Conservation (phyloP, 1,140 invertebrate genomes). For the Zaprionus nigranus region DNA sequence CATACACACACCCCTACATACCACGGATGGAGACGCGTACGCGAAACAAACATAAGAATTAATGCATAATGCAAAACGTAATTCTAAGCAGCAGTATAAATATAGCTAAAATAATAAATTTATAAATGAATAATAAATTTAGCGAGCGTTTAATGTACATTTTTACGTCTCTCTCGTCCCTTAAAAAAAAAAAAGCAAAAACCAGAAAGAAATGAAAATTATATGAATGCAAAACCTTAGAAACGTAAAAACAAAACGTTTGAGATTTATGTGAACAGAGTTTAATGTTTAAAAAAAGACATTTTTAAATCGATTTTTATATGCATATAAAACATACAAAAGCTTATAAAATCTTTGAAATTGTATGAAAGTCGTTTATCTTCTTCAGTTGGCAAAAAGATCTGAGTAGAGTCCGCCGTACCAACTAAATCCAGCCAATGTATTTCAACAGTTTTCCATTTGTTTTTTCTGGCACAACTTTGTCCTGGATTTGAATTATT, state of each 20-base stretch:
- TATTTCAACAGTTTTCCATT: slow-evolving; percentile 10
- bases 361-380: slow-evolving; percentile 43
- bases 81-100: slow-evolving; percentile 76
- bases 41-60: slow-evolving; percentile 59
- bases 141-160: slow-evolving; percentile 75
- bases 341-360: slow-evolving; percentile 35
- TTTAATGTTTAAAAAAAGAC: slow-evolving; percentile 43
- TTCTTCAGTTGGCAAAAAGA: slow-evolving; percentile 26
- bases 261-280: slow-evolving; percentile 56
- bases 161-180: slow-evolving; percentile 55
- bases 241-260: slow-evolving; percentile 26
- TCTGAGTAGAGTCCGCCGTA: neutral
- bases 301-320: slow-evolving; percentile 49
- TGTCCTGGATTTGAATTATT: slow-evolving; percentile 24
- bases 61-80: slow-evolving; percentile 72
- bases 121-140: slow-evolving; percentile 81
- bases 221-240: slow-evolving; percentile 1
- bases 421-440: slow-evolving; percentile 15
- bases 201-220: slow-evolving; percentile 3
- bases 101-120: slow-evolving; percentile 83
- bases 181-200: neutral
- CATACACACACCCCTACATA: slow-evolving; percentile 21
- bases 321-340: slow-evolving; percentile 29
- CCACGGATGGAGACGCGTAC: slow-evolving; percentile 49
- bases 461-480: slow-evolving; percentile 2